These are phyloP conservation scores for Portevinia maculata DNA, from an alignment of 2,888 invertebrate species.

Conservation along the genomic window DNA sequence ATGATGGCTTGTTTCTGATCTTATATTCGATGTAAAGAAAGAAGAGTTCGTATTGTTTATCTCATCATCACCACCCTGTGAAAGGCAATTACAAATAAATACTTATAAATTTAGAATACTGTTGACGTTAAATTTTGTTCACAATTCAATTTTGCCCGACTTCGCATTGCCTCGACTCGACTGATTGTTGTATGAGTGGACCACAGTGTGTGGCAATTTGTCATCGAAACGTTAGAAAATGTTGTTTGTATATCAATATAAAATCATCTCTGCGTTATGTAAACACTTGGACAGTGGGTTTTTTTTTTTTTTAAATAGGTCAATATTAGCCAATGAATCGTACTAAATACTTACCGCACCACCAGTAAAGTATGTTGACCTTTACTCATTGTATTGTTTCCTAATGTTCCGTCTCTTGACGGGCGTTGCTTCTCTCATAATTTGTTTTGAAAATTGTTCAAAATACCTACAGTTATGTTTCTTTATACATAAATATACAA, in stretches of 20 bases:
- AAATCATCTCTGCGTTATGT: slow-evolving; percentile 14
- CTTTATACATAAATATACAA: slow-evolving; percentile 26
- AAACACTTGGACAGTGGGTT: slow-evolving; percentile 27
- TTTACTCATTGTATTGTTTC: slow-evolving; percentile 42
- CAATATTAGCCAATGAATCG: slow-evolving; percentile 48
- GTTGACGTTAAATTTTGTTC: slow-evolving; percentile 45
- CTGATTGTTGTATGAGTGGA: slow-evolving; percentile 2
- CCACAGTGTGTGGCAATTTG: slow-evolving; percentile 28
- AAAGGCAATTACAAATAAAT: not conserved
- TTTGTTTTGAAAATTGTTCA: slow-evolving; percentile 45
- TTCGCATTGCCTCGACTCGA: slow-evolving; percentile 4
- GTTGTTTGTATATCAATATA: not conserved
- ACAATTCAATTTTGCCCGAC: slow-evolving; percentile 34
- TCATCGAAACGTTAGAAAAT: slow-evolving; percentile 35
- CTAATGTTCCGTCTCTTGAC: slow-evolving; percentile 12
- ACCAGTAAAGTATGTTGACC: slow-evolving; percentile 48
- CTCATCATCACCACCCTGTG: slow-evolving; percentile 40
- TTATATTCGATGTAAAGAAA: too few relatives aligned
- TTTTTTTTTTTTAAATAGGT: slow-evolving; percentile 47
- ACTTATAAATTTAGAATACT: slow-evolving; percentile 31
- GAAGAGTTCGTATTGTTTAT: too few relatives aligned
- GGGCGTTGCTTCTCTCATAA: slow-evolving; percentile 28
- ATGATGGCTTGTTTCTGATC: too few relatives aligned
- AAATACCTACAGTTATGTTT: slow-evolving; percentile 25
- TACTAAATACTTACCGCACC: not conserved